phyloP scores from a whole-genome alignment of 2,797 vertebrate genomes.

The Myotis vivesi region DNA sequence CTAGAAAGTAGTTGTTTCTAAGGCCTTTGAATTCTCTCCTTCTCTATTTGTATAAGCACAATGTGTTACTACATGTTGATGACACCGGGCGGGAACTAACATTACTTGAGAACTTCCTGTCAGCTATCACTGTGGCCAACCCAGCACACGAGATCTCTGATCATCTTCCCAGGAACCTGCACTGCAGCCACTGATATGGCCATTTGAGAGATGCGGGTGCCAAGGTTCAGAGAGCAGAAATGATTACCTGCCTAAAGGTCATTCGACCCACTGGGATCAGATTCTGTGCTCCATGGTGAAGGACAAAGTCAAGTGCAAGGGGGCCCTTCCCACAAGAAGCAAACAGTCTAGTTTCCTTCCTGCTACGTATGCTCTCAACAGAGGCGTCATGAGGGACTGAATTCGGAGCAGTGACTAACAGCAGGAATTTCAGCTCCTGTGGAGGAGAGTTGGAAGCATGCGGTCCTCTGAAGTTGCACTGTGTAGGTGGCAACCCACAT shows the following conservation, averaged over 20 bases:
- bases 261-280: background rate
- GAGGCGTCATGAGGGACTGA: background rate
- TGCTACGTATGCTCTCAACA: background rate
- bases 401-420: background rate
- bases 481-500: background rate
- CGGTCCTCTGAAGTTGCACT: background rate
- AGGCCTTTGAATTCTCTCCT: background rate
- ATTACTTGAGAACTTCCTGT: background rate
- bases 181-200: background rate
- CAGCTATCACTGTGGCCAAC: background rate
- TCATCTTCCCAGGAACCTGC: background rate
- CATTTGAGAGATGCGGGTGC: background rate
- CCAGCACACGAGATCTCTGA: background rate
- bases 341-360: background rate
- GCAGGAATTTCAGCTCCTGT: background rate
- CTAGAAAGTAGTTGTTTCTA: background rate
- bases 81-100: background rate
- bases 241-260: background rate
- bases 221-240: background rate
- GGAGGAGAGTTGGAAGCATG: background rate
- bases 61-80: accelerated
- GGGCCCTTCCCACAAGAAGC: background rate
- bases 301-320: background rate
- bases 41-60: background rate
- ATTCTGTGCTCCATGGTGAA: background rate